Evolutionary conservation across 2,797 vertebrate species (phyloP).

Genomic region (Mus caroli): DNA sequence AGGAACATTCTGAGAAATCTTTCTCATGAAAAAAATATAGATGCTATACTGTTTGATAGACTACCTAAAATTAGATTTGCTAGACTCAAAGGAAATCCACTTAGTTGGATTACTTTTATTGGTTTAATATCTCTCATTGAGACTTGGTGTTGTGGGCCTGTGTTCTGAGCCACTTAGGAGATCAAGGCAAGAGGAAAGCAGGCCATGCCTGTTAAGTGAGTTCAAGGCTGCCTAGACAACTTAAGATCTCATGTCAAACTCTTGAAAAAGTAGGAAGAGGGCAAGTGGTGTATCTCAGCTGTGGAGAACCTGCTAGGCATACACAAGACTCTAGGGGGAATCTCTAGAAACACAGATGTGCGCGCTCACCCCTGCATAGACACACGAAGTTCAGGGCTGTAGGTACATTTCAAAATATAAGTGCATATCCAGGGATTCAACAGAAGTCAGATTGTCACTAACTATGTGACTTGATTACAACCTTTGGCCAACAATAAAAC

Average conservation of each 20-base stretch:
- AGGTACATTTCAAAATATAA: background rate
- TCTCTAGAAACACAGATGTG: background rate
- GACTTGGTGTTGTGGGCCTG: background rate
- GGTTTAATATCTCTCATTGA: background rate
- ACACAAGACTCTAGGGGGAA: background rate
- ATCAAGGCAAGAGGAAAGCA: background rate
- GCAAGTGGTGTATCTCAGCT: background rate
- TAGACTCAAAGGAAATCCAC: background rate
- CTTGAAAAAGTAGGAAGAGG: background rate
- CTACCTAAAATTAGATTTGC: background rate
- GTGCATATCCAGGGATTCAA: background rate
- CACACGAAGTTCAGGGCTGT: background rate
- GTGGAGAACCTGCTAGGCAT: background rate
- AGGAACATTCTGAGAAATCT: background rate
- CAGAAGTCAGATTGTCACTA: background rate
- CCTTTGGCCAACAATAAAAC: constrained; percentile 4
- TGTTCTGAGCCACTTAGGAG: background rate
- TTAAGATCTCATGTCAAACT: background rate
- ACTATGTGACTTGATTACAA: background rate
- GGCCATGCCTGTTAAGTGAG: background rate
- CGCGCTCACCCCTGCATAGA: background rate
- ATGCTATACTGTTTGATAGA: background rate
- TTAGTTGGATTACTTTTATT: background rate
- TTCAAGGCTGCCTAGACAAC: background rate
- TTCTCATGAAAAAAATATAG: background rate